phyloP scores from a whole-genome alignment of 92 coral and sea anemone species.

The Phymanthus crucifer region DNA sequence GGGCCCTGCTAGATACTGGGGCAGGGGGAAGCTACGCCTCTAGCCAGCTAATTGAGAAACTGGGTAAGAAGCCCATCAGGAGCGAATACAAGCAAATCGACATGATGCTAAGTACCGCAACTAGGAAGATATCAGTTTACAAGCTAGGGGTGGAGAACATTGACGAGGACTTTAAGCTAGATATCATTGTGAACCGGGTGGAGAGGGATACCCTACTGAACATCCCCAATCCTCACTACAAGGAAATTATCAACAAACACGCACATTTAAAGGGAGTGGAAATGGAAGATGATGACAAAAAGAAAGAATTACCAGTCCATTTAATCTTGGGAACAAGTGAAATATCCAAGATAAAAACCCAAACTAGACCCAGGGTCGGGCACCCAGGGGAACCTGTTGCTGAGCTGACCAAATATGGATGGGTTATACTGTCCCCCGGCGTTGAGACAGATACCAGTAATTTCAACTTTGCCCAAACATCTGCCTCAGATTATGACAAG shows the following conservation, averaged over 20 bases:
- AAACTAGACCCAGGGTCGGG: slow-evolving; percentile 28
- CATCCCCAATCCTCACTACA: slow-evolving; percentile 28
- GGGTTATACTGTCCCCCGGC: slow-evolving; percentile 63
- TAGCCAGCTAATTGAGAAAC: background rate
- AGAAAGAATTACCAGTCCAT: slow-evolving; percentile 33
- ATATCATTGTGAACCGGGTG: slow-evolving; percentile 16
- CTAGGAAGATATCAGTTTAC: slow-evolving; percentile 8
- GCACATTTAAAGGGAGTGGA: slow-evolving; percentile 18
- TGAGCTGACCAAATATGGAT: slow-evolving; percentile 38
- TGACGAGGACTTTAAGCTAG: no score
- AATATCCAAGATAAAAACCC: slow-evolving; percentile 20
- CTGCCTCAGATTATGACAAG: slow-evolving; percentile 31
- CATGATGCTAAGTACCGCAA: slow-evolving; percentile 58
- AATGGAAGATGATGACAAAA: slow-evolving; percentile 38
- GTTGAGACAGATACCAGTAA: slow-evolving; percentile 25
- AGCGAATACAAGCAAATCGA: slow-evolving; percentile 44
- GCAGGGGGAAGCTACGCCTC: slow-evolving; percentile 64
- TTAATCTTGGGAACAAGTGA: slow-evolving; percentile 30
- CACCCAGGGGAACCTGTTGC: slow-evolving; percentile 42
- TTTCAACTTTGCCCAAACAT: background rate
- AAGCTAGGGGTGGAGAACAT: background rate
- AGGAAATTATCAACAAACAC: slow-evolving; percentile 19
- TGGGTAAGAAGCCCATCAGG: slow-evolving; percentile 37
- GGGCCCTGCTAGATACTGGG: slow-evolving; percentile 64
- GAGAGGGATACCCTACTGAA: slow-evolving; percentile 17